Conservation (phyloP, 2,888 invertebrate genomes). For the Archips xylosteana region DNA sequence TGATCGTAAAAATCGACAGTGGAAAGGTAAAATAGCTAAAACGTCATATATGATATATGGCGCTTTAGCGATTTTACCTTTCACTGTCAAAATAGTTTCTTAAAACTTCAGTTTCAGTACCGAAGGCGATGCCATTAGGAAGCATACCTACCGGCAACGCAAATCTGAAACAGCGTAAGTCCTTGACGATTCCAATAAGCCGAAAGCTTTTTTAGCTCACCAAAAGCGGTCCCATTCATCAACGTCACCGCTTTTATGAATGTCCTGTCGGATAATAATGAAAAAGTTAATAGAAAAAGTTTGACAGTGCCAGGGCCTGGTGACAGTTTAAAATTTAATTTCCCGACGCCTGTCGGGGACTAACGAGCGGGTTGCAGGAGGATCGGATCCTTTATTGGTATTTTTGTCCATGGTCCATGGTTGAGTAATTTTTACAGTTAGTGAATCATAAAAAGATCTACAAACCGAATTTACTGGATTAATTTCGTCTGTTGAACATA, state of each 20-base stretch:
- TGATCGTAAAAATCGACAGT: too few species aligned
- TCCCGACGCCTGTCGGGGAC: constrained; percentile 56
- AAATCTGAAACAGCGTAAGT: constrained; percentile 5
- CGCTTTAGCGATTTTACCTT: too few species aligned
- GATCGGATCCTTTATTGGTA: constrained; percentile 18
- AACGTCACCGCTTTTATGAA: constrained; percentile 76
- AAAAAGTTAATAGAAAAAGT: constrained; percentile 84
- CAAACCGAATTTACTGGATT: too few species aligned
- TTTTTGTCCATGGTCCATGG: constrained; percentile 8
- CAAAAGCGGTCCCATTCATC: constrained; percentile 65
- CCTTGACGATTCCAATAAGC: not conserved
- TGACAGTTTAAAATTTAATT: constrained; percentile 80
- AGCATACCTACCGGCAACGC: not conserved
- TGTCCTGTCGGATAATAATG: constrained; percentile 79
- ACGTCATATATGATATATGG: too few species aligned
- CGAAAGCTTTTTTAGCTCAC: constrained; percentile 25
- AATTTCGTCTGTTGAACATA: too few species aligned
- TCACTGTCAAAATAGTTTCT: too few species aligned
- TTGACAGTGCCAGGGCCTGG: constrained; percentile 71
- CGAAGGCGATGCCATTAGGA: not conserved
- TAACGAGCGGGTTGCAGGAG: constrained; percentile 48
- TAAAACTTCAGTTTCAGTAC: not conserved
- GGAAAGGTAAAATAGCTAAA: too few species aligned
- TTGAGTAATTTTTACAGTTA: not conserved
- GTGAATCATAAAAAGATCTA: too few species aligned